Evolutionary conservation across 2,888 invertebrate genomes (phyloP).

Genomic region (Eupithecia dodoneata): DNA sequence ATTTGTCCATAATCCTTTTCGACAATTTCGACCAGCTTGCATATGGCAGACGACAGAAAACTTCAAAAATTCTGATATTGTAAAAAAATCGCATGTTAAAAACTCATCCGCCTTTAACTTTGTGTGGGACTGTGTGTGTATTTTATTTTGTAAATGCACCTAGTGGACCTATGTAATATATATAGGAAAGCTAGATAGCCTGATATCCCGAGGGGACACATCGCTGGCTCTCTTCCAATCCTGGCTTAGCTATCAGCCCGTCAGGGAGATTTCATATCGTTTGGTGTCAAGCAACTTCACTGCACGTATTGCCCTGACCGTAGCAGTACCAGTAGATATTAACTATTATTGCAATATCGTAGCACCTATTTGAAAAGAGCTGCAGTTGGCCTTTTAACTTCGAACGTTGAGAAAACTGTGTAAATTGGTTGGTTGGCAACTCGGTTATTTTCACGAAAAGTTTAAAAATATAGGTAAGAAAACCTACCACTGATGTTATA

Average conservation of each 20-base stretch:
- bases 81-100: neutral
- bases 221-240: conserved; percentile 68
- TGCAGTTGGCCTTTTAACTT: neutral
- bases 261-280: conserved; percentile 29
- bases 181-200: conserved; percentile 60
- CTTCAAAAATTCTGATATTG: neutral
- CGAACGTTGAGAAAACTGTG: neutral
- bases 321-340: neutral
- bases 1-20: neutral
- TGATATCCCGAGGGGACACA: conserved; percentile 59
- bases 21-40: neutral
- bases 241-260: conserved; percentile 43
- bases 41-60: neutral
- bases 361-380: conserved; percentile 3
- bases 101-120: neutral
- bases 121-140: neutral
- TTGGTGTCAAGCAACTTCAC: conserved; percentile 9
- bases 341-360: neutral
- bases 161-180: conserved; percentile 42
- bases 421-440: neutral
- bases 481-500: neutral
- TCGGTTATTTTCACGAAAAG: neutral
- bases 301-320: neutral
- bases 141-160: neutral
- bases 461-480: neutral